Evolutionary conservation across 2,113 vertebrate genomes (phyloP).

Genomic region (Campylomormyrus tamandua): DNA sequence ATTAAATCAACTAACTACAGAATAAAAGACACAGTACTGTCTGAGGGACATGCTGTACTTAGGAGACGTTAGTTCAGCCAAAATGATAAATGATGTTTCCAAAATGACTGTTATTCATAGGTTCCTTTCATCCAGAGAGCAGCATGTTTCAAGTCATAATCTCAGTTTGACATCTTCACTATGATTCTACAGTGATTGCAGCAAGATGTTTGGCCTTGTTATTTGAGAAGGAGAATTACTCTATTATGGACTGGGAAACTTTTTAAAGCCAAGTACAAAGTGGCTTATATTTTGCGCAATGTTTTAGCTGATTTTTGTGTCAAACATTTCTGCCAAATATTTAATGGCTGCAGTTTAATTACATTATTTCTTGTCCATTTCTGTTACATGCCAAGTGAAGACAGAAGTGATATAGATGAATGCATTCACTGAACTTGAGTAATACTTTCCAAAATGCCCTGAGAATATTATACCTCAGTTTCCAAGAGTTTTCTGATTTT

Average conservation of each 20-base stretch:
- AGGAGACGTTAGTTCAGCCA: not conserved
- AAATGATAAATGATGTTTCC: not conserved
- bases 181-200: not conserved
- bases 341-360: not conserved
- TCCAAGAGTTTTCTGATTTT: not conserved
- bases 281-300: not conserved
- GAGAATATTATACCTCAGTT: not conserved
- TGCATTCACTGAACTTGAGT: not conserved
- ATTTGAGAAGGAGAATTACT: not conserved
- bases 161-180: constrained; percentile 1
- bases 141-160: not conserved
- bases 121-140: not conserved
- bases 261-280: not conserved
- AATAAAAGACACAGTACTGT: not conserved
- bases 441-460: not conserved
- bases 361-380: not conserved
- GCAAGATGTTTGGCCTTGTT: not conserved
- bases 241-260: not conserved
- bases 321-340: not conserved
- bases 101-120: not conserved
- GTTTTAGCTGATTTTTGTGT: not conserved
- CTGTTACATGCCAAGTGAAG: not conserved
- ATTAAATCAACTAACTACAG: not conserved
- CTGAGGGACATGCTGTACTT: not conserved
- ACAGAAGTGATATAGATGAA: not conserved